phyloP scores from a whole-genome alignment of 2,888 invertebrate genomes.

The Napeogenes inachia region DNA sequence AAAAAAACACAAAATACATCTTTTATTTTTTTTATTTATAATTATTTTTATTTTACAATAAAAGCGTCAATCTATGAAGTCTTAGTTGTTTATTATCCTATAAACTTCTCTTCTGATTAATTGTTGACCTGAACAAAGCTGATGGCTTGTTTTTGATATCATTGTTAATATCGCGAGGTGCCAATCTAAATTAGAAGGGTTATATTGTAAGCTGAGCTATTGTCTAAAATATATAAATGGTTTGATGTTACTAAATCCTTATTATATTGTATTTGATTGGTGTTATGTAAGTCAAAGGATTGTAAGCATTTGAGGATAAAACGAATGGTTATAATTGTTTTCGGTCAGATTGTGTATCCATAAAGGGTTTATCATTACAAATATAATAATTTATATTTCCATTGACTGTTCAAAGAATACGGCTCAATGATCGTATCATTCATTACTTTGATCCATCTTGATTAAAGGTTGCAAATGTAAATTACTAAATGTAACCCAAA shows the following conservation, averaged over 20 bases:
- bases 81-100: constrained; percentile 62
- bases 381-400: constrained; percentile 12
- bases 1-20: no score
- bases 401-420: constrained; percentile 17
- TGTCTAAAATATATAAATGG: not conserved
- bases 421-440: constrained; percentile 25
- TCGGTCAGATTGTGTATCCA: not conserved
- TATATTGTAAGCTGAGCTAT: constrained; percentile 6
- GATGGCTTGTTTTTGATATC: constrained; percentile 19
- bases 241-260: not conserved
- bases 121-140: constrained; percentile 44
- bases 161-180: constrained; percentile 1
- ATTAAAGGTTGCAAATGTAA: constrained; percentile 7
- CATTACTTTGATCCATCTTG: constrained; percentile 26
- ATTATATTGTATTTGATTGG: constrained; percentile 2
- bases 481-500: no score
- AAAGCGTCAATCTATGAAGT: constrained; percentile 48
- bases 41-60: not conserved
- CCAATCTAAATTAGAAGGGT: constrained; percentile 16
- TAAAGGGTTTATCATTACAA: not conserved
- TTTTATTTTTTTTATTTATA: no score
- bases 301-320: constrained; percentile 1
- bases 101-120: constrained; percentile 56
- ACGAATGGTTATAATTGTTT: not conserved
- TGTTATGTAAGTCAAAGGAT: not conserved